Evolutionary conservation across 2,113 vertebrate genomes (phyloP).

Genomic region (Sebastes schlegelii): DNA sequence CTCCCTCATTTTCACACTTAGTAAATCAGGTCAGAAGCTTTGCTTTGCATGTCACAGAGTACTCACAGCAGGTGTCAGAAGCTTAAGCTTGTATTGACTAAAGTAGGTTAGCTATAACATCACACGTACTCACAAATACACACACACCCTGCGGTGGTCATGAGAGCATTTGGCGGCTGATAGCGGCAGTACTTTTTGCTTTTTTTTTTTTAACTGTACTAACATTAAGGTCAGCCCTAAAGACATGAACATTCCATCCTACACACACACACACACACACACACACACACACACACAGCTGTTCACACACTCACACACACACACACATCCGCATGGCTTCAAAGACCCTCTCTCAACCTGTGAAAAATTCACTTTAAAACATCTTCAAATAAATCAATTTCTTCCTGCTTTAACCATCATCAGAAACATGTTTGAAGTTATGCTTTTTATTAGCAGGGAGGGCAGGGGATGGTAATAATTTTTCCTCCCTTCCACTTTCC

Average conservation of each 20-base stretch:
- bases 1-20: conserved; percentile 63
- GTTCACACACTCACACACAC: conserved; percentile 17
- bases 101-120: conserved; percentile 78
- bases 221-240: conserved; percentile 84
- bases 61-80: conserved; percentile 71
- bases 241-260: conserved; percentile 79
- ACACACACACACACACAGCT: conserved; percentile 35
- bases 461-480: conserved; percentile 75
- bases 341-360: conserved; percentile 82
- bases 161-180: conserved; percentile 75
- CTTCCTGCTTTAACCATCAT: conserved; percentile 82
- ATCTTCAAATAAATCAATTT: conserved; percentile 86
- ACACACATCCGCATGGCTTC: conserved; percentile 70
- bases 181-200: conserved; percentile 57
- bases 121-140: conserved; percentile 58
- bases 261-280: conserved; percentile 44
- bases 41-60: conserved; percentile 65
- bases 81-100: conserved; percentile 66
- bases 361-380: conserved; percentile 83
- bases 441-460: conserved; percentile 77
- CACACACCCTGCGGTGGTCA: conserved; percentile 67
- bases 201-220: conserved; percentile 59
- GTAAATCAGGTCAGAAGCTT: conserved; percentile 69
- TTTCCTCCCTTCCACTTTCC: conserved; percentile 66
- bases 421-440: conserved; percentile 84